These are phyloP conservation scores for Penelope pileata DNA, from an alignment of 2,113 vertebrate species.

Conservation along the genomic window DNA sequence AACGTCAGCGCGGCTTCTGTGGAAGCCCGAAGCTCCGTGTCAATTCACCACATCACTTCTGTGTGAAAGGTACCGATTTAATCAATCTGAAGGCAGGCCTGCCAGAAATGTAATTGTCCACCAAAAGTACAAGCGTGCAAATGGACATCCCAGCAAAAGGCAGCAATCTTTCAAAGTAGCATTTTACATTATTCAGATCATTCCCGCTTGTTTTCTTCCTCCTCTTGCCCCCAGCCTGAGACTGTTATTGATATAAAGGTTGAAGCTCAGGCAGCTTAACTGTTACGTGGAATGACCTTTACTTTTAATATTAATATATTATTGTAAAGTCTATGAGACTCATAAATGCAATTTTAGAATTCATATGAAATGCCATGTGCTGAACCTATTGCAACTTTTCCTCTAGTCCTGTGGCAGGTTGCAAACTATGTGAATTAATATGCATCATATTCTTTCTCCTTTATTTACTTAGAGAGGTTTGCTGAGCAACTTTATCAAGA, in stretches of 20 bases:
- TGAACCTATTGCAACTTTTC: conserved; percentile 77
- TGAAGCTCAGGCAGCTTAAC: conserved; percentile 96
- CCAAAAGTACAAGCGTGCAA: conserved; percentile 27
- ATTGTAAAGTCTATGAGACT: conserved; percentile 89
- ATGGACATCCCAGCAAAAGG: conserved; percentile 36
- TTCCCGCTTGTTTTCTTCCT: conserved; percentile 75
- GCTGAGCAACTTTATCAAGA: conserved; percentile 94
- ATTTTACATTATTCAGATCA: conserved; percentile 65
- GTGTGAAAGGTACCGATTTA: conserved; percentile 33
- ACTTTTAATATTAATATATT: conserved; percentile 98
- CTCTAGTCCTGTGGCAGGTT: conserved; percentile 60
- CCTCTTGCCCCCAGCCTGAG: conserved; percentile 12
- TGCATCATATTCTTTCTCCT: conserved; percentile 81
- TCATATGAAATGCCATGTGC: conserved; percentile 90
- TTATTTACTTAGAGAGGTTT: conserved; percentile 90
- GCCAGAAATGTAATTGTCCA: conserved; percentile 47
- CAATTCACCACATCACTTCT: conserved; percentile 43
- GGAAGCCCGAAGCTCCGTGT: conserved; percentile 30
- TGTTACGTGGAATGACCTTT: conserved; percentile 92
- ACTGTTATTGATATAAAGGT: conserved; percentile 90
- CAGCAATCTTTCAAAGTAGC: conserved; percentile 22
- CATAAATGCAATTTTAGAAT: conserved; percentile 91
- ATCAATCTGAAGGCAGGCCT: conserved; percentile 21
- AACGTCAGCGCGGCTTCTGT: neutral
- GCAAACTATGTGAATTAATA: conserved; percentile 91